phyloP scores from a whole-genome alignment of 2,797 vertebrate genomes.

The Pithecia hirsuta region DNA sequence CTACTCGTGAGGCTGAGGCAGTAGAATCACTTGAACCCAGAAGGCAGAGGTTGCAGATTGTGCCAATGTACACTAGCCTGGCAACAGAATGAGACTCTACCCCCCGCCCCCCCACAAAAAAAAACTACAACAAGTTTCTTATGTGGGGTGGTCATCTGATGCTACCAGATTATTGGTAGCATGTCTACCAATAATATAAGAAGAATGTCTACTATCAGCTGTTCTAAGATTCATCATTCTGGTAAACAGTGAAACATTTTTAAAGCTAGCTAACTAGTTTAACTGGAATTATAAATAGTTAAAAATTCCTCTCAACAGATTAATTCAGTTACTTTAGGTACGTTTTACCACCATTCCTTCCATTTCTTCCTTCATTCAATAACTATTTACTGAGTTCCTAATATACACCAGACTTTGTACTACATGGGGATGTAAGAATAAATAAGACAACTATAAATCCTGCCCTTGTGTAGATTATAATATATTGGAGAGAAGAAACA shows the following conservation, averaged over 20 bases:
- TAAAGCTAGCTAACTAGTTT: neutral
- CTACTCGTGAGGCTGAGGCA: too few species aligned
- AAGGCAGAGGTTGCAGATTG: too few species aligned
- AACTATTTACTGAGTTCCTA: slow-evolving; percentile 13
- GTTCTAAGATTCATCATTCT: neutral
- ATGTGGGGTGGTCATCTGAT: neutral
- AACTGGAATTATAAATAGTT: neutral
- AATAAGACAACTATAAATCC: neutral
- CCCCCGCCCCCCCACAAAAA: too few species aligned
- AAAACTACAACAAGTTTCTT: neutral
- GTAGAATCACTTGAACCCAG: too few species aligned
- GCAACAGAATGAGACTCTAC: too few species aligned
- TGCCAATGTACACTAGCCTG: too few species aligned
- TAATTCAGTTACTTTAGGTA: slow-evolving; percentile 10
- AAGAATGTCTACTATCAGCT: neutral
- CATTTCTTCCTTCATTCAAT: slow-evolving; percentile 24
- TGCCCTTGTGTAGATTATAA: neutral
- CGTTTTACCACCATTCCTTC: neutral
- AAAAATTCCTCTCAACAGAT: slow-evolving; percentile 18
- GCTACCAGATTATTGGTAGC: neutral
- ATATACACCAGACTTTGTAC: slow-evolving; percentile 7
- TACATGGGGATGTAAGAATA: neutral
- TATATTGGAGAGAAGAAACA: neutral
- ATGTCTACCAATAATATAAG: neutral
- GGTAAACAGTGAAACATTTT: neutral